Conservation (phyloP, 2,113 vertebrate genomes). For the Pleuronectes platessa region DNA sequence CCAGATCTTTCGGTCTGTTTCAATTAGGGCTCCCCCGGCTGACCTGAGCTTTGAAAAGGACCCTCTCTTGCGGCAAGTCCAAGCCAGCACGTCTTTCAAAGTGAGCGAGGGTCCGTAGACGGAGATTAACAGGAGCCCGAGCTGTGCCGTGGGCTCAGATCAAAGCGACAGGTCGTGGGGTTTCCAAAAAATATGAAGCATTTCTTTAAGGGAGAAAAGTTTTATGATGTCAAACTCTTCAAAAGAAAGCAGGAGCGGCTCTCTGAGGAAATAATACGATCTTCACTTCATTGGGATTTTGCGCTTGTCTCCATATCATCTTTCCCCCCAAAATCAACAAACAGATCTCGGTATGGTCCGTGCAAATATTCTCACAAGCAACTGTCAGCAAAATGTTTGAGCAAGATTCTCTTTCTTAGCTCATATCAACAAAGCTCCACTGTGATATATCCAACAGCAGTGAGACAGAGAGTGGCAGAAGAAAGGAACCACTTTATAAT, state of each 20-base stretch:
- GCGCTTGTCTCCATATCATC: conserved; percentile 2
- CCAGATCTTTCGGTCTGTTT: conserved; percentile 60
- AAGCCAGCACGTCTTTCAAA: conserved; percentile 37
- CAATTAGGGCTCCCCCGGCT: conserved; percentile 65
- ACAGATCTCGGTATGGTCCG: conserved; percentile 4
- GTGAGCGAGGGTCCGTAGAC: conserved; percentile 25
- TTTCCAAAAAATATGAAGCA: neutral
- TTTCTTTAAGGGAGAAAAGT: neutral
- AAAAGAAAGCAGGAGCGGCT: neutral
- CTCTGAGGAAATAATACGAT: too few species aligned
- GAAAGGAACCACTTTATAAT: neutral
- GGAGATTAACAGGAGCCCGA: conserved; percentile 31
- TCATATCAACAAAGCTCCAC: neutral
- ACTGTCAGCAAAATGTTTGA: conserved; percentile 20
- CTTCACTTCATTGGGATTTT: conserved; percentile 19
- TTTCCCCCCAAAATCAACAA: conserved; percentile 10
- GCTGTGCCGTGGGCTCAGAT: conserved; percentile 1
- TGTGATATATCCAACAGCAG: neutral
- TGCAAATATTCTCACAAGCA: conserved; percentile 24
- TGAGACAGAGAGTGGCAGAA: neutral
- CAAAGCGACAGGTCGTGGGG: neutral
- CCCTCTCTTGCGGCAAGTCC: conserved; percentile 16
- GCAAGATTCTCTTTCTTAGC: conserved; percentile 5
- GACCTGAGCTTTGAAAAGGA: conserved; percentile 60
- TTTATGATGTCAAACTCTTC: neutral